A percentile compares a stretch with the other conserved stretches of the same genome.
These are phyloP conservation scores for Oncorhynchus nerka DNA, from an alignment of 2,113 vertebrate genomes.

Conservation along the genomic window DNA sequence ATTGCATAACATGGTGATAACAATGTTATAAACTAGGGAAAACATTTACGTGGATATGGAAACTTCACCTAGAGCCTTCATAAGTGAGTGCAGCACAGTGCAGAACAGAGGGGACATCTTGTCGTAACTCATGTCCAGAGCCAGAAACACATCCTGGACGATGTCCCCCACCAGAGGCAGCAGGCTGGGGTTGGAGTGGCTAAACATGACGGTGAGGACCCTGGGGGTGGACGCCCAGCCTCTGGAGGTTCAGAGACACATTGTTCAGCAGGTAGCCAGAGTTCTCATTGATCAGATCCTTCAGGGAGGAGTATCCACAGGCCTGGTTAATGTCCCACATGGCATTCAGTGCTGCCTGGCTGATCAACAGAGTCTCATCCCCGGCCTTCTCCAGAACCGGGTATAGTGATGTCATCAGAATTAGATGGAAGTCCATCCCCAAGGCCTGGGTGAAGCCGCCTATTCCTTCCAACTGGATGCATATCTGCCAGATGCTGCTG, in stretches of 20 bases:
- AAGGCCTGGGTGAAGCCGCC: conserved; percentile 80
- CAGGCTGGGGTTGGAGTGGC: conserved; percentile 81
- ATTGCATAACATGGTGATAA: no score
- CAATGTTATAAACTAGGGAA: no score
- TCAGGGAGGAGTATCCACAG: conserved; percentile 79
- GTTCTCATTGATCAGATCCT: conserved; percentile 84
- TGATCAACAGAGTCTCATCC: conserved; percentile 81
- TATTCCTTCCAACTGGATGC: conserved; percentile 89
- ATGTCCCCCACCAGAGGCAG: conserved; percentile 86
- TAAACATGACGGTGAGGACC: conserved; percentile 87
- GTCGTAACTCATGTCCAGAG: conserved; percentile 83
- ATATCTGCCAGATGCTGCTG: conserved; percentile 94
- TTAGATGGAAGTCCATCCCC: conserved; percentile 71
- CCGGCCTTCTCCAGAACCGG: conserved; percentile 90
- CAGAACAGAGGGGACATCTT: conserved; percentile 81
- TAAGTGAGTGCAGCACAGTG: conserved; percentile 77
- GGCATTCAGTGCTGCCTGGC: conserved; percentile 74
- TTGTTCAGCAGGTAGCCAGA: conserved; percentile 91
- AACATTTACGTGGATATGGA: no score
- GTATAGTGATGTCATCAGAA: conserved; percentile 86
- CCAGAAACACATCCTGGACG: conserved; percentile 81
- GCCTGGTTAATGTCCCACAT: conserved; percentile 77
- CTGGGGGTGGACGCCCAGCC: conserved; percentile 70
- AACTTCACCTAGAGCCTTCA: conserved; percentile 81
- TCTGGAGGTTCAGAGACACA: conserved; percentile 85